These are phyloP conservation scores for Odontocerum albicorne DNA, from an alignment of 2,888 invertebrate species.

Conservation along the genomic window DNA sequence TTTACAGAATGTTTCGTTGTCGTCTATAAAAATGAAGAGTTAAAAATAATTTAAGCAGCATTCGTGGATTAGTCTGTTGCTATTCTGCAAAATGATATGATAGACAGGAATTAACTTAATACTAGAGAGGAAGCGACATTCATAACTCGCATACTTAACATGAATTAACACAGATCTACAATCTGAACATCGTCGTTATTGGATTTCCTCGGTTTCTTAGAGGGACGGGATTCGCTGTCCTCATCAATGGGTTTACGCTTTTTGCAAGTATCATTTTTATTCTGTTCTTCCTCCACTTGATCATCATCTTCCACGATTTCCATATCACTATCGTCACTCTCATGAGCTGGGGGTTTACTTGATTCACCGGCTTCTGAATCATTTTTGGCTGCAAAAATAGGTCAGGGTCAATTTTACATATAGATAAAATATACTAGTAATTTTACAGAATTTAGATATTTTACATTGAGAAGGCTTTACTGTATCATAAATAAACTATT, in stretches of 20 bases:
- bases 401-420: too few relatives aligned
- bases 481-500: too few relatives aligned
- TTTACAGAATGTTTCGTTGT: too few relatives aligned
- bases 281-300: not conserved
- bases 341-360: constrained; percentile 7
- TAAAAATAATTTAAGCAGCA: too few relatives aligned
- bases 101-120: not conserved
- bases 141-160: too few relatives aligned
- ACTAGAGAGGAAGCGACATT: not conserved
- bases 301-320: constrained; percentile 45
- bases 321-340: constrained; percentile 51
- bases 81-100: too few relatives aligned
- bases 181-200: constrained; percentile 25
- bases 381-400: constrained; percentile 46
- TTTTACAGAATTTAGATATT: too few relatives aligned
- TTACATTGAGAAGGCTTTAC: too few relatives aligned
- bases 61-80: too few relatives aligned
- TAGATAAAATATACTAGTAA: too few relatives aligned
- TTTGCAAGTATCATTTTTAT: constrained; percentile 2
- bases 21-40: too few relatives aligned
- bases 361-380: constrained; percentile 49
- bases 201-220: constrained; percentile 46
- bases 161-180: constrained; percentile 30
- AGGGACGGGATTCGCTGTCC: constrained; percentile 45
- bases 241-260: constrained; percentile 44